Percentiles rank a stretch among this genome's conserved stretches.
phyloP scores from a whole-genome alignment of 2,113 vertebrate genomes.

The Calyptommatus sinebrachiatus region DNA sequence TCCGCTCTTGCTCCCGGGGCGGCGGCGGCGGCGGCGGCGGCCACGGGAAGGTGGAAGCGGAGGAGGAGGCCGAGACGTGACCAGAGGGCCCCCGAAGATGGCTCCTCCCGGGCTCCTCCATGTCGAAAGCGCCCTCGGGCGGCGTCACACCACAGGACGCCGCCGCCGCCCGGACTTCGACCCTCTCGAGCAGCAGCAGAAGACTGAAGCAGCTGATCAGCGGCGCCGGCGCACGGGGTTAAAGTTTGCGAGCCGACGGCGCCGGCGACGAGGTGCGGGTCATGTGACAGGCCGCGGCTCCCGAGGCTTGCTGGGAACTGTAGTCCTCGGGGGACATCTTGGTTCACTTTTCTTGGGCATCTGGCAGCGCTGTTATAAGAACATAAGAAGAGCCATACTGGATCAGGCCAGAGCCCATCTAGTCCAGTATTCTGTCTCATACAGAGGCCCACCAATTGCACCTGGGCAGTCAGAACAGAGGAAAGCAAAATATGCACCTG shows the following conservation, averaged over 20 bases:
- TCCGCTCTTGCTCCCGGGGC: slow-evolving; percentile 66
- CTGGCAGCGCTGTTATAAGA: too few species aligned
- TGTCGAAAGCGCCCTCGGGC: slow-evolving; percentile 40
- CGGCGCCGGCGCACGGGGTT: background rate
- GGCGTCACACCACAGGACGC: background rate
- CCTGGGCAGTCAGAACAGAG: too few species aligned
- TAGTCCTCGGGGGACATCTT: background rate
- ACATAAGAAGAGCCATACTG: too few species aligned
- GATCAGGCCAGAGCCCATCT: too few species aligned
- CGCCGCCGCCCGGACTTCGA: background rate
- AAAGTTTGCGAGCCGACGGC: background rate
- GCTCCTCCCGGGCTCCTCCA: slow-evolving; percentile 23
- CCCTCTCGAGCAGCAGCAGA: background rate
- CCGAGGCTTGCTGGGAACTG: slow-evolving; percentile 28
- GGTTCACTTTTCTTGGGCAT: background rate
- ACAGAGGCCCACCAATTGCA: too few species aligned
- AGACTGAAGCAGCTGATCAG: too few species aligned
- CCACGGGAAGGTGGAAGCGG: background rate
- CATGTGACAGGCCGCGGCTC: background rate
- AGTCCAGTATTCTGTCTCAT: too few species aligned
- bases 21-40: background rate
- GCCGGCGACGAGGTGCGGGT: background rate
- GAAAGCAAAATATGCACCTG: too few species aligned
- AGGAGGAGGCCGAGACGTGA: background rate
- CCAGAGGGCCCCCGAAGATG: background rate